These are phyloP conservation scores for Malthinus seriepunctatus DNA, from an alignment of 2,888 invertebrate genomes.

Conservation along the genomic window DNA sequence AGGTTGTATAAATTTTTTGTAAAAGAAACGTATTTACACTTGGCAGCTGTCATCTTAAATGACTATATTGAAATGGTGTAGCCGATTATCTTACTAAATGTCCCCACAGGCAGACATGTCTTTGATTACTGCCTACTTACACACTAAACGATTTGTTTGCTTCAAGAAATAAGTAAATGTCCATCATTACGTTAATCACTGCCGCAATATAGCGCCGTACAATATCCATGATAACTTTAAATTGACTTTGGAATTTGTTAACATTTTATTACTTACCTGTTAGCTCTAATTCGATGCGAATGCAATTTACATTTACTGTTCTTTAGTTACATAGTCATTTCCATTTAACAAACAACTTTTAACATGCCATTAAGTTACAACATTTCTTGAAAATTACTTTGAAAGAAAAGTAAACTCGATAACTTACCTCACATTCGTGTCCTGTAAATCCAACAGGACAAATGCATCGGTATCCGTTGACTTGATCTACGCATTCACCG, in stretches of 20 bases:
- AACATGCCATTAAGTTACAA: no score
- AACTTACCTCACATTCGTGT: conserved; percentile 79
- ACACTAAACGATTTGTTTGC: conserved; percentile 42
- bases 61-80: conserved; percentile 31
- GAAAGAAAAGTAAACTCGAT: not conserved
- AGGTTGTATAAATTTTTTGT: conserved; percentile 19
- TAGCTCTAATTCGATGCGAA: conserved; percentile 12
- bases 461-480: conserved; percentile 85
- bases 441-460: conserved; percentile 90
- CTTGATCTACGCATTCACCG: conserved; percentile 86
- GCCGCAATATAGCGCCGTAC: not conserved
- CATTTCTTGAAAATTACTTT: not conserved
- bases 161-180: conserved; percentile 42
- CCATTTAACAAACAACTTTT: no score
- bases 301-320: not conserved
- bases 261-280: conserved; percentile 10
- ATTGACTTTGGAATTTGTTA: conserved; percentile 4
- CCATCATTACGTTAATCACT: conserved; percentile 42
- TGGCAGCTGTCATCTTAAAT: conserved; percentile 34
- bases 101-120: conserved; percentile 43
- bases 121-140: conserved; percentile 39
- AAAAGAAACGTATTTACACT: conserved; percentile 32
- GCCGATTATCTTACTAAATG: conserved; percentile 43
- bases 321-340: not conserved
- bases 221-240: not conserved